Percentiles rank a stretch among this genome's conserved stretches.
These are phyloP conservation scores for Pachyuromys duprasi DNA, from an alignment of 2,797 vertebrate genomes.

Conservation along the genomic window DNA sequence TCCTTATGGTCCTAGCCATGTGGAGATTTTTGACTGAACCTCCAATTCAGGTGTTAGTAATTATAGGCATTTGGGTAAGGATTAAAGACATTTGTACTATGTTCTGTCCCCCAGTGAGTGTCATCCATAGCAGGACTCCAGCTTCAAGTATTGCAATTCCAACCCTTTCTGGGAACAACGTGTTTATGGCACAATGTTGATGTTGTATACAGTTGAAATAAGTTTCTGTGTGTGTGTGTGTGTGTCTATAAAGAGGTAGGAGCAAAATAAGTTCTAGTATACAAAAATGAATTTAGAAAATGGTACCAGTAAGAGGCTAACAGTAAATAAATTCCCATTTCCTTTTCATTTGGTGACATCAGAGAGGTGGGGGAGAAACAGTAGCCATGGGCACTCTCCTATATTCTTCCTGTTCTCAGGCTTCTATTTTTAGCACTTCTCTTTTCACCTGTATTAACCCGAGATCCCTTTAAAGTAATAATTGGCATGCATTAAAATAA, in stretches of 20 bases:
- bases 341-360: not conserved
- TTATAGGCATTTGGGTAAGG: not conserved
- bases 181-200: fast-evolving
- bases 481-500: constrained; percentile 52
- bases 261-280: not conserved
- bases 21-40: too few relatives aligned
- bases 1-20: not conserved
- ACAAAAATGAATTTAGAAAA: constrained; percentile 22
- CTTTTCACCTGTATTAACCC: constrained; percentile 48
- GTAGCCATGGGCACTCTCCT: not conserved
- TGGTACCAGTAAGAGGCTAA: not conserved
- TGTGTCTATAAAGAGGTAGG: not conserved
- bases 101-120: fast-evolving
- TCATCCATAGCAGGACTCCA: not conserved
- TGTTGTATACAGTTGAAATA: not conserved
- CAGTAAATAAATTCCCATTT: constrained; percentile 28
- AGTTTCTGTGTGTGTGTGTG: not conserved
- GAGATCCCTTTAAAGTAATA: not conserved
- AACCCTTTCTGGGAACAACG: fast-evolving
- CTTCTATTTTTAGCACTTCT: constrained; percentile 6
- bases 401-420: not conserved
- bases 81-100: not conserved
- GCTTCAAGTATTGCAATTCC: not conserved
- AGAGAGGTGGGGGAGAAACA: not conserved
- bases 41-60: not conserved